Base-by-base conservation (phyloP, 2,888 invertebrate genomes). In the Himalopsyche japonica region DNA sequence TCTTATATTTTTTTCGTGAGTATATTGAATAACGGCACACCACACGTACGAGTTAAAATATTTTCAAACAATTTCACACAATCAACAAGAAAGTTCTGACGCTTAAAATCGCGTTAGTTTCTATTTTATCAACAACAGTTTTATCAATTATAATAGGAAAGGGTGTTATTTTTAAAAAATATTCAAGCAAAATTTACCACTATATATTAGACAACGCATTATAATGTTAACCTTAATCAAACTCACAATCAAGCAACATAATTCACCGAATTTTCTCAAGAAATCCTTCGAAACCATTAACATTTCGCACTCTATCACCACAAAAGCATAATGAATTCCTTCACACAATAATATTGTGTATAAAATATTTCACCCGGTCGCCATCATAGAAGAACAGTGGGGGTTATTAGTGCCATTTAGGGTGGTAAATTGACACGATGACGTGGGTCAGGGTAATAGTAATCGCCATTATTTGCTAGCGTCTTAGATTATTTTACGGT, bases 351-450 rank as follows among this genome's bases (percentile, higher is more conserved):
- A 27, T 70, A 27, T 30, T 70, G 27, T 30, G 70, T 24, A 70
- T 70, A 70, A 70, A 70, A 27, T 30, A 70, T 70, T 70, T 70
- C 24, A 70, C 70, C 70, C 27, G 24, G n/a, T 15, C 3, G 70
- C 70, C 70, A 70, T 70, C 70, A 70, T 10, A 30, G 27, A 24
- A 30, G 8, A 5, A 70, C 27, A 27, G 70, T 27, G 70, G 70
- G n/a, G 70, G 27, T 70, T 70, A 77, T 77, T 77, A 77, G 77
- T 37, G 30, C 77, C 77, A 37, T 77, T 77, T 77, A 34, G 37
- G 34, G 43, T 8, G 77, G 77, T 82, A 76, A 82, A 82, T 82
- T 82, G 82, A 82, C 82, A 82, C 48, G 48, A 76, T 82, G 82
- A 82, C 82, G 76, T 76, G 82, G 82, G 82, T 82, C 77, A 32